Percentiles rank a stretch among this genome's conserved stretches.
phyloP scores from a whole-genome alignment of 2,888 invertebrate genomes.

The Sinotaia quadrata region DNA sequence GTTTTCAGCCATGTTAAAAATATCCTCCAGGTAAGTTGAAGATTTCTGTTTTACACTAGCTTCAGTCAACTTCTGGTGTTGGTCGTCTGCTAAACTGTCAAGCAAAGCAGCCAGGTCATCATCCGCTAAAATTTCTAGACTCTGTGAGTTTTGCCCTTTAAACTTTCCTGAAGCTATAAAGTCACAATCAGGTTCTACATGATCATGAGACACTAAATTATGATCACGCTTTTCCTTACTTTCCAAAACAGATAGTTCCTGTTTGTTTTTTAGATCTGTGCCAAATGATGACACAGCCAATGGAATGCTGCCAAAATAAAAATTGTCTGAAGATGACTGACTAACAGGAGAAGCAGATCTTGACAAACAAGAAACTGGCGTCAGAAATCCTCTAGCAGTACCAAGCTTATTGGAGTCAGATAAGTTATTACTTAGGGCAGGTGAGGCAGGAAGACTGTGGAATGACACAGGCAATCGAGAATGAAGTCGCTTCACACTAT shows the following conservation, averaged over 20 bases:
- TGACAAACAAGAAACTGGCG: conserved; percentile 8
- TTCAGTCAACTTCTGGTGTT: no score
- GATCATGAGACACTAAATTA: no score
- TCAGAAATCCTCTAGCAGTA: background rate
- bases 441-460: conserved; percentile 29
- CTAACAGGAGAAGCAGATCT: conserved; percentile 19
- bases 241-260: no score
- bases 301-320: no score
- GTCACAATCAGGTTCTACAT: no score
- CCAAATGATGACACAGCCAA: no score
- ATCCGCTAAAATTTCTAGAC: background rate
- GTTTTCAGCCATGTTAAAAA: conserved; percentile 15
- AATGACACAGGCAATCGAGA: conserved; percentile 34
- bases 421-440: conserved; percentile 20
- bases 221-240: no score
- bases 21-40: conserved; percentile 3
- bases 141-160: background rate
- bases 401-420: conserved; percentile 4
- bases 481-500: conserved; percentile 18
- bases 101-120: background rate
- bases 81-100: background rate
- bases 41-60: no score
- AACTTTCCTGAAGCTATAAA: no score
- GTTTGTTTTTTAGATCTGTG: no score
- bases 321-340: conserved; percentile 20